Evolutionary conservation across 2,113 vertebrate species (phyloP).

Genomic region (Gracilinanus agilis): DNA sequence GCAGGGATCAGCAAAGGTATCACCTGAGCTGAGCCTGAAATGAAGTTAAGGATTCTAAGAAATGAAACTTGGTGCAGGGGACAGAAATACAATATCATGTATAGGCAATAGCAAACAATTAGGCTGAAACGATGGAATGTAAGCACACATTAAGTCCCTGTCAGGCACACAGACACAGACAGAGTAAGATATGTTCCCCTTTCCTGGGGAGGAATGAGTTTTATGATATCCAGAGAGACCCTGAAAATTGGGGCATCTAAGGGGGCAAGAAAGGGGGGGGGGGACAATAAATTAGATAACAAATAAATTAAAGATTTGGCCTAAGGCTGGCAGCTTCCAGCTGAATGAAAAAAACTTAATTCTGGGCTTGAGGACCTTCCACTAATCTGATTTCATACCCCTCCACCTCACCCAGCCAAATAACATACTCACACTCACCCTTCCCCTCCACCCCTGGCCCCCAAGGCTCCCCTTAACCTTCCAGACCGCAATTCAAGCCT

Average conservation of each 20-base stretch:
- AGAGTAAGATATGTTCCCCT: background rate
- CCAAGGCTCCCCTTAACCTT: background rate
- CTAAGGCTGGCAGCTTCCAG: background rate
- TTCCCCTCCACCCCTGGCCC: background rate
- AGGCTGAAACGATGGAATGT: background rate
- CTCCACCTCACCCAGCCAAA: background rate
- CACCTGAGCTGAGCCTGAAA: background rate
- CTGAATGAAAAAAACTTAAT: background rate
- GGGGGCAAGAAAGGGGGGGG: background rate
- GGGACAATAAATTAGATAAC: background rate
- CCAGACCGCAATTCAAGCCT: background rate
- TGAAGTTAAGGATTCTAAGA: background rate
- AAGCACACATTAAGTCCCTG: background rate
- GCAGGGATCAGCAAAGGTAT: background rate
- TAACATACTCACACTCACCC: background rate
- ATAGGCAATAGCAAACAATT: background rate
- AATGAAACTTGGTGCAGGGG: background rate
- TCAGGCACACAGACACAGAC: background rate
- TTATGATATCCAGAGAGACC: background rate
- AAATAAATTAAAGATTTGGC: background rate
- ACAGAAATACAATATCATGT: background rate
- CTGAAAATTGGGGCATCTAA: background rate
- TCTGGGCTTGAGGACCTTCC: background rate
- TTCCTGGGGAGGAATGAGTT: background rate
- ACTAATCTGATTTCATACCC: background rate